Base-by-base conservation (phyloP, 2,797 vertebrate species). In the Etheostoma nigrum region DNA sequence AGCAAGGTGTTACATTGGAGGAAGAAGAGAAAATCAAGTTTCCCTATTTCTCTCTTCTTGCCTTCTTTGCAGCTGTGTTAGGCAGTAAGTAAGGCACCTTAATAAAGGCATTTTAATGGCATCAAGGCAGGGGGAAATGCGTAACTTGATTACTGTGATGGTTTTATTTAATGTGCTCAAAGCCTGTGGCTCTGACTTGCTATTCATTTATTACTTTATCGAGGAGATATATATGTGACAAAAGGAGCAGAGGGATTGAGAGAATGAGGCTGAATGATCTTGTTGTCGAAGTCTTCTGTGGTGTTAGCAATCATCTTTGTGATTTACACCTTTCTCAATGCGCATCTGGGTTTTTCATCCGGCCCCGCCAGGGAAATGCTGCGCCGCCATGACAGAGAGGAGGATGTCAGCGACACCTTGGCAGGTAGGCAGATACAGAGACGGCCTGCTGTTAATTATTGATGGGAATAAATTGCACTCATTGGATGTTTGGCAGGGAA, bases 151-250 rank as follows among this genome's bases (percentile, higher is more conserved):
- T 92, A 92, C 89, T 84, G 88, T 82, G 88, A 93, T 74, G 76
- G 67, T 92, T 93, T 90, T 87, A 89, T 93, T 92, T 93, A 94
- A 93, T 93, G 92, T 92, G 89, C 90, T 88, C 79, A 82, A 90
- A 90, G 92, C 93, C 88, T 88, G 74, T 78, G 84, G 92, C 89
- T 90, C 82, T 53, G 71, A 86, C 81, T 87, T 36, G 59, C 57
- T 53, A 73, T 88, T 72, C 33, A 42, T 91, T 92, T 90, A 92
- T 94, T 86, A 88, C 90, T 91, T 90, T 91, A 88, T 91, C 84
- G 85, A 77, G 84, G 70, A 65, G 85, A 87, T 85, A 91, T 84
- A 84, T 81, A 90, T 83, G 83, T 86, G 89, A 89, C 89, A 90
- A 84, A 92, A 81, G 66, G 83, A 81, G 77, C 78, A 5, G 64